These are phyloP conservation scores for Menura novaehollandiae DNA, from an alignment of 2,113 vertebrate species.

Conservation along the genomic window DNA sequence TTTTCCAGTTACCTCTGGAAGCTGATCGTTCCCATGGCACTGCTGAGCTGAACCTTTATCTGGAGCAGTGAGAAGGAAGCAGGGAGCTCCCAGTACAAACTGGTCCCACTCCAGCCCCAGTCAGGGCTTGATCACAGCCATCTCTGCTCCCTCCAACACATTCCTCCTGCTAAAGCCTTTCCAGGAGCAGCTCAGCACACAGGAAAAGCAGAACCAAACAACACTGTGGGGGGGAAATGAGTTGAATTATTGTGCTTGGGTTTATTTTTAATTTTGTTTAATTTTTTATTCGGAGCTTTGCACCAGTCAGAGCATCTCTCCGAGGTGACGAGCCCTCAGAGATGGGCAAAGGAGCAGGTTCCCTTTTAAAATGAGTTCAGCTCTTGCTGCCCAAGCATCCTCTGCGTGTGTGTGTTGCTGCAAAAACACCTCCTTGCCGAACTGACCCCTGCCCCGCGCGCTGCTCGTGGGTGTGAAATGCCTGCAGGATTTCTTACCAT, in stretches of 20 bases:
- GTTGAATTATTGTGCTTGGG: background rate
- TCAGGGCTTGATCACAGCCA: background rate
- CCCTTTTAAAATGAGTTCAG: background rate
- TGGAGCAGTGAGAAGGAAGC: background rate
- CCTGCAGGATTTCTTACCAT: constrained; percentile 3
- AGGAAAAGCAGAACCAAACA: background rate
- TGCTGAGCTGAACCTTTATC: background rate
- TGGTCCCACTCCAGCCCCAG: background rate
- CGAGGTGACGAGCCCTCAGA: background rate
- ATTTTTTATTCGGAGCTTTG: background rate
- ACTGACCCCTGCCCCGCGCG: background rate
- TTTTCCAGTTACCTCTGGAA: background rate
- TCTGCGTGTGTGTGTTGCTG: background rate
- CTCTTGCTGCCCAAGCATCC: background rate
- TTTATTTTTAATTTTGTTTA: background rate
- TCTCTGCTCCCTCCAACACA: background rate
- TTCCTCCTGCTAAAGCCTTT: background rate
- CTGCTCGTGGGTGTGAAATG: background rate
- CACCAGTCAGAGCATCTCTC: background rate
- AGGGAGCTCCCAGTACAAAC: background rate
- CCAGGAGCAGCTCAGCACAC: background rate
- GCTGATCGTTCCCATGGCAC: background rate
- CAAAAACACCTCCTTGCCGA: background rate
- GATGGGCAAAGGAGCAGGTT: background rate
- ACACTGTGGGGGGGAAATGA: background rate